Percentiles rank a stretch among this genome's conserved stretches.
Evolutionary conservation across 2,113 vertebrate species (phyloP).

Genomic region (Aspiorhynchus laticeps): DNA sequence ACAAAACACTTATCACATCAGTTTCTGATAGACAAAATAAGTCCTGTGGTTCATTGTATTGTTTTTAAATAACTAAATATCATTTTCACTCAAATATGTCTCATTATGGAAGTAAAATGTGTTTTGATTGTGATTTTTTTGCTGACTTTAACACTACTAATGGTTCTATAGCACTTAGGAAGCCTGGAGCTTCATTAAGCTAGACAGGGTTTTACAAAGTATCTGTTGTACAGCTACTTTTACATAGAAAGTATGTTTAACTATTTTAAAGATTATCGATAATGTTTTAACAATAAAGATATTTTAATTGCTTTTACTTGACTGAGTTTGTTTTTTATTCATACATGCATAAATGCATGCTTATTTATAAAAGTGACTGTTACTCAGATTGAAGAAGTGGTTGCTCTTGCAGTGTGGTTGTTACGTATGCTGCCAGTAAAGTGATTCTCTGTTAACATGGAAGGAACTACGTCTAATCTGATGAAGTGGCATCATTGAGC

Average conservation of each 20-base stretch:
- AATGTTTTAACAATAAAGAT: constrained; percentile 16
- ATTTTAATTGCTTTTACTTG: neutral
- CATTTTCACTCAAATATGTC: neutral
- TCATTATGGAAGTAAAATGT: neutral
- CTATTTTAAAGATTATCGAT: neutral
- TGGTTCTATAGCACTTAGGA: constrained; percentile 38
- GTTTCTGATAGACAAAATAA: no score
- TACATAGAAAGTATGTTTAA: neutral
- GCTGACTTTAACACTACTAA: constrained; percentile 40
- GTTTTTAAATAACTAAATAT: neutral
- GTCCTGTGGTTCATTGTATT: no score
- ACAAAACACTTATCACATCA: neutral
- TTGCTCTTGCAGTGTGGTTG: neutral
- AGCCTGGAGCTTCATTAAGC: constrained; percentile 45
- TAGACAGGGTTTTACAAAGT: constrained; percentile 1
- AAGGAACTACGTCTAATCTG: neutral
- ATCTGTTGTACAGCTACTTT: constrained; percentile 9
- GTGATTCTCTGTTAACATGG: neutral
- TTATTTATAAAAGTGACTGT: neutral
- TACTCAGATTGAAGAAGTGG: neutral
- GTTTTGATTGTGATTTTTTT: constrained; percentile 2
- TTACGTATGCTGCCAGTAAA: neutral
- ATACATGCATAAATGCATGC: neutral
- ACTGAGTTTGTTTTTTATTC: neutral
- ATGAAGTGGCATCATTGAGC: neutral